Base-by-base conservation (phyloP, 1,140 invertebrate genomes). In the Macrobrachium nipponense region DNA sequence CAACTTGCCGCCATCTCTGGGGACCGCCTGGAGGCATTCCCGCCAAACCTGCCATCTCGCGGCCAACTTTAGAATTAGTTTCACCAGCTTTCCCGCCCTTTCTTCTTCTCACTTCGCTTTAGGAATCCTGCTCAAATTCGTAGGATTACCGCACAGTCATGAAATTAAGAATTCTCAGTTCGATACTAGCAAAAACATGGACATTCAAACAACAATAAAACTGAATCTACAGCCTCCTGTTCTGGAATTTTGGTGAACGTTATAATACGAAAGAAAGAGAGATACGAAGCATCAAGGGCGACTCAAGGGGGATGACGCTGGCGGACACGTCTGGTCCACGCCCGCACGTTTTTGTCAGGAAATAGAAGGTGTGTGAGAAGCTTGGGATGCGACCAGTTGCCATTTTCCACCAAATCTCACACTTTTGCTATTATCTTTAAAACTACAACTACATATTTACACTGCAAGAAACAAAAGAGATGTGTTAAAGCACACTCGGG, bases 281-380 rank as follows among this genome's bases (percentile, higher is more conserved):
- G 27, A 36, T 70, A 27, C 23, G 36, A 27, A 23, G 68, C 68
- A 70, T 70, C 20, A 70, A 43, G 6, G 68, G 68, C 23, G 68
- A 70, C 68, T 51, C 75, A 44, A 77, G 75, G 58, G 75, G 75
- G 75, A 77, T 58, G 75, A 77, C 75, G 59, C 75, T 77, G 75
- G 75, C 75, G 75, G 75, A n/a, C 75, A 77, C 75, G 75, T 77
- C 75, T 77, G 75, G 75, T 60, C 75, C 75, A 77, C 75, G 59
- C 75, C 75, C 75, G 75, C 75, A 77, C 75, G 75, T 77, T 77
- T 77, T 77, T 77, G 75, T 77, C 75, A 77, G 75, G 75, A 77
- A 77, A 77, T 77, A 58, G 75, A 77, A 77, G 75, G 75, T 77
- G 75, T 77, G 75, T 77, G 75, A 59, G 75, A 77, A 77, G 75